Evolutionary conservation across 2,797 vertebrate species (phyloP), one percentile per base, ranked within the genome.

Genomic region (Spatula versicolor): DNA sequence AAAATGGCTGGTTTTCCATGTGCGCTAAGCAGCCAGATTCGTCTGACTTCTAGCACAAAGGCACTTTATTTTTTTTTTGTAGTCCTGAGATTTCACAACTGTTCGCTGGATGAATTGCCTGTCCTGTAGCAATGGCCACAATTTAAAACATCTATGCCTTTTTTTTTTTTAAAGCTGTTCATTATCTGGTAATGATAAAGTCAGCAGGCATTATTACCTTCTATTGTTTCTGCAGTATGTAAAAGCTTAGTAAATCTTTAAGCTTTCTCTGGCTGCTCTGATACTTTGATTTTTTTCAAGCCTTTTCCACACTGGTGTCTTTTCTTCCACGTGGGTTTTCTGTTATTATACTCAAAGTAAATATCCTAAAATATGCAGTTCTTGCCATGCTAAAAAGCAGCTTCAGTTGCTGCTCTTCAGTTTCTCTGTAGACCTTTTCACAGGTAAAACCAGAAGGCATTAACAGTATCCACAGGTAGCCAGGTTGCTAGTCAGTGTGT

Each of bases 361-460:
- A 30, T 30, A 25, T n/a, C 45, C 28, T 58, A 33, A 43, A 63
- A 39, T 64, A 48, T 71, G 16, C 23, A 56, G 5, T 37, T 33
- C 43, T 76, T 41, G 6, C 4, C 9, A 48, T 54, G 28, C 45
- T 64, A 26, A 28, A 50, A 66, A 73, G 43, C 35, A 64, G n/a
- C 43, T 58, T 54, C 66, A 52, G 18, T 17, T 62, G 59, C 68
- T 63, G 22, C 35, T 68, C 11, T 43, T 31, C 26, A 37, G 9
- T 54, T 79, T 30, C 33, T 35, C 13, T 63, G 46, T 25, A 33
- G 9, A 35, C 9, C 1, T 52, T 71, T 41, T 59, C 39, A 7
- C 16, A 1, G 0, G 0, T 50, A 23, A 50, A 81, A 45, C 16
- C 0, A 0, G 13, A 37, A 55, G 11, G 15, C 20, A 5, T 20